phyloP scores from a whole-genome alignment of 2,797 vertebrate species.

The Gallinago solitaria region DNA sequence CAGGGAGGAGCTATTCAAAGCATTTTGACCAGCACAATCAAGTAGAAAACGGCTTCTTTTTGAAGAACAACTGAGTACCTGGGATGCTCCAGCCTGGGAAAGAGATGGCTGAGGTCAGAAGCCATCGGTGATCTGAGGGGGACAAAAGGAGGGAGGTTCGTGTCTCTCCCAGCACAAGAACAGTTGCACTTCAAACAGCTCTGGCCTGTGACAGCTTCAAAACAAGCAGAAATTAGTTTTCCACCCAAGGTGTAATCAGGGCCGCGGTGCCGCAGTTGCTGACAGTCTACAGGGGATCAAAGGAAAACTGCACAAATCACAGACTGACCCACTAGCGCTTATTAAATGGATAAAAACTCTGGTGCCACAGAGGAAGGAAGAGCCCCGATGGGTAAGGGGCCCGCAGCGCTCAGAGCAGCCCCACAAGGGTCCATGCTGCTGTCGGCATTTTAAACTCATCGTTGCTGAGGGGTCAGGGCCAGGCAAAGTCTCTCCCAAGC shows the following conservation, averaged over 20 bases:
- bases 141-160: neutral
- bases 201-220: neutral
- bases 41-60: neutral
- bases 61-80: neutral
- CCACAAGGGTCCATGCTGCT: accelerated
- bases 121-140: neutral
- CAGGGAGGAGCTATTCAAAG: neutral
- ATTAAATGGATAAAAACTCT: neutral
- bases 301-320: neutral
- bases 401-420: neutral
- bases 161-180: neutral
- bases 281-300: neutral
- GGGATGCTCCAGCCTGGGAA: neutral
- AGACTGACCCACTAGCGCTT: neutral
- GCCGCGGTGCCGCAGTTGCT: neutral
- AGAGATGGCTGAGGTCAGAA: neutral
- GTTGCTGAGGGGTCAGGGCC: accelerated
- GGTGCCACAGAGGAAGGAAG: neutral
- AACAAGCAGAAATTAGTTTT: neutral
- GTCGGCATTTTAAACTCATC: neutral
- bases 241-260: neutral
- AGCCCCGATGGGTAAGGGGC: neutral
- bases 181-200: neutral
- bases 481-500: neutral
- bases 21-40: neutral